Evolutionary conservation across 2,113 vertebrate species (phyloP).

Genomic region (Meleagris gallopavo): DNA sequence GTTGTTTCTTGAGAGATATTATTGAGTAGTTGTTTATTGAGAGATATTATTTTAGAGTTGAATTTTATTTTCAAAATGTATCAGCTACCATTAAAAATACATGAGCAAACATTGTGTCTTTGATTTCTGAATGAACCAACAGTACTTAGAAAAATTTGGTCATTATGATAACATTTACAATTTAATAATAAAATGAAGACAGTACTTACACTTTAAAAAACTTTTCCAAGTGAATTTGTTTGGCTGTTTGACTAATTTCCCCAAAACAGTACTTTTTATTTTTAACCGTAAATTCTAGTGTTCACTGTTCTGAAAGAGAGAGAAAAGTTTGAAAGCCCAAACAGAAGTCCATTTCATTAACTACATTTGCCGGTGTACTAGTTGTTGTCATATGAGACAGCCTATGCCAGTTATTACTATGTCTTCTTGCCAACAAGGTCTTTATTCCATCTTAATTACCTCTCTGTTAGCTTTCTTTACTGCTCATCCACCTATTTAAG

Average conservation of each 20-base stretch:
- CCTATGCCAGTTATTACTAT: fast-evolving
- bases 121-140: not conserved
- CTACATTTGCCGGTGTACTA: not conserved
- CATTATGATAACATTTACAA: not conserved
- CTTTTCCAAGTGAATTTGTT: not conserved
- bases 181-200: not conserved
- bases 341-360: not conserved
- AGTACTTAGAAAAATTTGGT: not conserved
- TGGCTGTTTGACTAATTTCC: not conserved
- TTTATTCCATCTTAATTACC: not conserved
- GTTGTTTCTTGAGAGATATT: not conserved
- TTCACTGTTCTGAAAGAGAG: not conserved
- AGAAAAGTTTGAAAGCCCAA: not conserved
- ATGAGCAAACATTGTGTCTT: not conserved
- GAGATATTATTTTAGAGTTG: not conserved
- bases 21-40: not conserved
- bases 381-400: not conserved
- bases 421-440: not conserved
- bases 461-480: not conserved
- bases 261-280: not conserved
- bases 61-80: not conserved
- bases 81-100: not conserved
- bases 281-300: not conserved
- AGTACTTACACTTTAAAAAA: not conserved
- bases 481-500: not conserved